Evolutionary conservation across 2,113 vertebrate species (phyloP), one percentile per base, ranked within the genome.

Genomic region (Clarias magur): DNA sequence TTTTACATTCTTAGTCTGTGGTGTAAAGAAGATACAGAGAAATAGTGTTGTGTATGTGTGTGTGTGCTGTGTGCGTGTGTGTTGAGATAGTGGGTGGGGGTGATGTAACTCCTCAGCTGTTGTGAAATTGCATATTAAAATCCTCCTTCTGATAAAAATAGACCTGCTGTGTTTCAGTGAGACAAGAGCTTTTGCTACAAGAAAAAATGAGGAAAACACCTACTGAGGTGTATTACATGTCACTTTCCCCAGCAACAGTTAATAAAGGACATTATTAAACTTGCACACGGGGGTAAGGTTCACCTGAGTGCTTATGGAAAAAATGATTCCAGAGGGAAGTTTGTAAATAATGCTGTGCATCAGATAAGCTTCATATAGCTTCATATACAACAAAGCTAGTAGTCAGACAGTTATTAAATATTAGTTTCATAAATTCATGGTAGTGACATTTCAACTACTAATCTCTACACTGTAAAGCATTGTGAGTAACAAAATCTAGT

Each of bases 61-160:
- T 72, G 53, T 21, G 62, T 21, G 42, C 21, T 38, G 54, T 11
- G n/a, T 73, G 63, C 23, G 34, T 42, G 53, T 17, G 23, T 21
- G 48, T 21, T 68, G 65, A 54, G 21, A 65, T 57, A 67, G 63
- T 3, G 23, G 11, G 68, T 16, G 25, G 5, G 21, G 60, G 27
- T 54, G 73, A 76, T 85, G 59, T 19, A 84, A 73, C 83, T 72
- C 38, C 25, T 57, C 59, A 60, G 21, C 73, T 21, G 84, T 73
- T 60, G 72, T 62, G 72, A 78, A 67, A 80, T 53, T 86, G 73
- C 16, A 86, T 80, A 80, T 80, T 68, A 80, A 80, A 57, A 86
- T 10, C 27, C n/a, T 16, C 19, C 73, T n/a, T 67, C 21, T 30
- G 27, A 25, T 70, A 86, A 70, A 86, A 86, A 86, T 86, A 80